A percentile compares a stretch with the other conserved stretches of the same genome.
These are phyloP conservation scores for Neosilurus mollespiculum DNA, from an alignment of 2,797 vertebrate species.

Conservation along the genomic window DNA sequence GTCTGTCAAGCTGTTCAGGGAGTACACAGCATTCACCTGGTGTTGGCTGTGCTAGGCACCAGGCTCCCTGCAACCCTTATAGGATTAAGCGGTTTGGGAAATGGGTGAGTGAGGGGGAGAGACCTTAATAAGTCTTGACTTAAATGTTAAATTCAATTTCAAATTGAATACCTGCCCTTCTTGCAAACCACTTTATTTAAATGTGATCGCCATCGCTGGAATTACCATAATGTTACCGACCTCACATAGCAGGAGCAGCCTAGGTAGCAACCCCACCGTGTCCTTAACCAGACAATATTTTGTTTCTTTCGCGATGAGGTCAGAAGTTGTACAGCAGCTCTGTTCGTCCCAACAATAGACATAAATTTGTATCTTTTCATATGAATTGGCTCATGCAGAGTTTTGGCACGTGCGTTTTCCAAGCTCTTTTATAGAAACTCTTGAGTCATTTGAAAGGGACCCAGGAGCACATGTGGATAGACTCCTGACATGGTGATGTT, in stretches of 20 bases:
- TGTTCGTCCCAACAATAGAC: neutral
- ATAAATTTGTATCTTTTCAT: constrained; percentile 11
- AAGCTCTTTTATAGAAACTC: constrained; percentile 5
- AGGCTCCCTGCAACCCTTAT: too few species aligned
- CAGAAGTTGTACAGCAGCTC: neutral
- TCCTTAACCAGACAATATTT: neutral
- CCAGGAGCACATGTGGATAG: neutral
- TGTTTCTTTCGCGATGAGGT: neutral
- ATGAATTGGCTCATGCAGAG: neutral
- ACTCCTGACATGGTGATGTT: neutral
- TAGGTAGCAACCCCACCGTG: too few species aligned
- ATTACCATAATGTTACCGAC: neutral
- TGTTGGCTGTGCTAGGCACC: too few species aligned
- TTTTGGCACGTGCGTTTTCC: constrained; percentile 1
- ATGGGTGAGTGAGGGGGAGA: too few species aligned
- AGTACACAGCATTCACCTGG: too few species aligned
- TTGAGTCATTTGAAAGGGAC: neutral
- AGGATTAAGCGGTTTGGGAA: too few species aligned
- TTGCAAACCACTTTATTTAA: neutral
- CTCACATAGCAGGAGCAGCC: neutral
- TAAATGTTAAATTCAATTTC: too few species aligned
- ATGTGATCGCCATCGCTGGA: neutral
- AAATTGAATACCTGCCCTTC: neutral
- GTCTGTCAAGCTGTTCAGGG: too few species aligned
- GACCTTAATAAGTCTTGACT: too few species aligned